Conservation (phyloP, 1,140 invertebrate genomes). For the Drosophila hydei region DNA sequence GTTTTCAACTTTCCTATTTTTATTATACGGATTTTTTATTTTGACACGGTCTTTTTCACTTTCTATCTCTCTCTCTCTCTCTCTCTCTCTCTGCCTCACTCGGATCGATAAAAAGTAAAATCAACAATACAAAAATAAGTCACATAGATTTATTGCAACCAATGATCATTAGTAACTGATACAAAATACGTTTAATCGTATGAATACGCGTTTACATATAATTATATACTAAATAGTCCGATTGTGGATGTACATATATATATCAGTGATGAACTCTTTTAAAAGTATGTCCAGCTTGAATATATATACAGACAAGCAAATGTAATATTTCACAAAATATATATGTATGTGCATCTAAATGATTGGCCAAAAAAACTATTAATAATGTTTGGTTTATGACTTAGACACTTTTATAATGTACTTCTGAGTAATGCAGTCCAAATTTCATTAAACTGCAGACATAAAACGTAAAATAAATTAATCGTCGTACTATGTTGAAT, state of each 20-base stretch:
- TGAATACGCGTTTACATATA: constrained; percentile 60
- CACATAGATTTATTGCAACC: constrained; percentile 73
- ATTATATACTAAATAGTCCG: constrained; percentile 25
- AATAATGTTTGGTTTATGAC: constrained; percentile 1
- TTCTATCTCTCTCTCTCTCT: background rate
- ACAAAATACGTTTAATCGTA: constrained; percentile 38
- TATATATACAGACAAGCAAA: background rate
- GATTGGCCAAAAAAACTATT: constrained; percentile 6
- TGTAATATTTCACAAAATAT: constrained; percentile 23
- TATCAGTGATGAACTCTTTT: constrained; percentile 23
- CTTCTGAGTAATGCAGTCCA: constrained; percentile 1
- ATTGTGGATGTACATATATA: constrained; percentile 1
- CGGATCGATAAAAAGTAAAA: constrained; percentile 12
- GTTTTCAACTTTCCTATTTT: constrained; percentile 26
- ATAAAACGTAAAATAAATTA: constrained; percentile 30
- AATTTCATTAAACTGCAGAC: constrained; percentile 14
- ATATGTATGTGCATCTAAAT: constrained; percentile 19
- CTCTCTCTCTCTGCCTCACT: constrained; percentile 9
- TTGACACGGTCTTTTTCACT: too few species aligned
- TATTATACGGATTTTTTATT: background rate
- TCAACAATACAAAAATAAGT: constrained; percentile 23
- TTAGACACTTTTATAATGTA: constrained; percentile 13
- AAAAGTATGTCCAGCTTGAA: constrained; percentile 18
- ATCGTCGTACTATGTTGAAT: constrained; percentile 13
- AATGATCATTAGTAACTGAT: constrained; percentile 63